Percentiles rank a stretch among this genome's conserved stretches.
Evolutionary conservation across 2,113 vertebrate species (phyloP).

Genomic region (Patagioenas fasciata): DNA sequence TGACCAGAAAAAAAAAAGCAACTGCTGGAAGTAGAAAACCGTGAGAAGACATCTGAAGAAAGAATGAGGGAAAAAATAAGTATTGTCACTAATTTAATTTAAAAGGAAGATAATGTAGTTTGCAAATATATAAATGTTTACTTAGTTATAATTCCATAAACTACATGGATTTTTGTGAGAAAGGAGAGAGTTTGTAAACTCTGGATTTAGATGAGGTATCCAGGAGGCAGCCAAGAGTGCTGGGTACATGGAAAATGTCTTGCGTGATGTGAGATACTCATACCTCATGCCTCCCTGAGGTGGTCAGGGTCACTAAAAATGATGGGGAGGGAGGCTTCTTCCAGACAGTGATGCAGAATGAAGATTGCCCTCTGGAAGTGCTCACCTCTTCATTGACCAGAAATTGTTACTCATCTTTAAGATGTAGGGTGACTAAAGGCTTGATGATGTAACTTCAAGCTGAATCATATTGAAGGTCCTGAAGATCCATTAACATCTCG

Average conservation of each 20-base stretch:
- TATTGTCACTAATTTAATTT: neutral
- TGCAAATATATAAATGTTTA: neutral
- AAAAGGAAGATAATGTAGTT: neutral
- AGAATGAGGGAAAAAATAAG: neutral
- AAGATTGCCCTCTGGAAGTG: neutral
- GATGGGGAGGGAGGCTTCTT: neutral
- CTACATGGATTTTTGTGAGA: neutral
- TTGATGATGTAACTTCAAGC: neutral
- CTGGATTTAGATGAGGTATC: neutral
- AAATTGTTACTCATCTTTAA: neutral
- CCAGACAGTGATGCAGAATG: neutral
- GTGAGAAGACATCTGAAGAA: neutral
- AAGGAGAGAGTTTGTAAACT: neutral
- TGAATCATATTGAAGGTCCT: neutral
- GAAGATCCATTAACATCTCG: neutral
- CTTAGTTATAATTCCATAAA: neutral
- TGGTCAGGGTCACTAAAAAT: neutral
- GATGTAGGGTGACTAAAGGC: neutral
- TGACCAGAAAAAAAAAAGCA: neutral
- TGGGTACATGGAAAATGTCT: neutral
- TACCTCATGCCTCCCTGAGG: neutral
- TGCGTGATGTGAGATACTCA: neutral
- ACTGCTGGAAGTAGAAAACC: neutral
- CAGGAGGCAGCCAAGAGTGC: neutral
- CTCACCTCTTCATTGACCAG: neutral